Evolutionary conservation across 2,797 vertebrate species (phyloP).

Genomic region (Ataeniobius toweri): DNA sequence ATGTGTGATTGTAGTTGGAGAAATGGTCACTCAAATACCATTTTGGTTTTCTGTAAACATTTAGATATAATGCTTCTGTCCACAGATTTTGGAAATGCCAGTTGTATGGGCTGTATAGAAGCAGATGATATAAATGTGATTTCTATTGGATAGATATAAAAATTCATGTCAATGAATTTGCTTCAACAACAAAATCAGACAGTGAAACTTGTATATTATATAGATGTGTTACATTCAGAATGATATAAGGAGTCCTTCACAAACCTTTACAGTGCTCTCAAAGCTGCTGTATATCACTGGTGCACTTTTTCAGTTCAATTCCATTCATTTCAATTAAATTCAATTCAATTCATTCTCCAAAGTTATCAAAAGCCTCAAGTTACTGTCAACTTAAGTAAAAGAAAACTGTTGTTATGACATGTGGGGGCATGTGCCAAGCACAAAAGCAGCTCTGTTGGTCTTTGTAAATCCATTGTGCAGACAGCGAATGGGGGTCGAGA

Average conservation of each 20-base stretch:
- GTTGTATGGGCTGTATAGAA: slow-evolving; percentile 17
- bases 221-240: neutral
- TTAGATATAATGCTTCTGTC: slow-evolving; percentile 16
- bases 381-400: slow-evolving; percentile 31
- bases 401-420: slow-evolving; percentile 29
- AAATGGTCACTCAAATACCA: slow-evolving; percentile 1
- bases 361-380: slow-evolving; percentile 12
- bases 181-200: too few relatives aligned
- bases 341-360: neutral
- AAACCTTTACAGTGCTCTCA: neutral
- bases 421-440: slow-evolving; percentile 55
- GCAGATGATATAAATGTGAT: slow-evolving; percentile 29
- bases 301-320: neutral
- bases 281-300: neutral
- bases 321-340: too few relatives aligned
- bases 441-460: slow-evolving; percentile 63
- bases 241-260: too few relatives aligned
- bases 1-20: slow-evolving; percentile 24
- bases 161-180: neutral
- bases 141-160: neutral
- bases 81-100: neutral
- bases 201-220: neutral
- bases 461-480: slow-evolving; percentile 67
- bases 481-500: slow-evolving; percentile 44
- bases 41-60: slow-evolving; percentile 22